Evolutionary conservation across 2,888 invertebrate species (phyloP).

Genomic region (Mylabris sibirica): DNA sequence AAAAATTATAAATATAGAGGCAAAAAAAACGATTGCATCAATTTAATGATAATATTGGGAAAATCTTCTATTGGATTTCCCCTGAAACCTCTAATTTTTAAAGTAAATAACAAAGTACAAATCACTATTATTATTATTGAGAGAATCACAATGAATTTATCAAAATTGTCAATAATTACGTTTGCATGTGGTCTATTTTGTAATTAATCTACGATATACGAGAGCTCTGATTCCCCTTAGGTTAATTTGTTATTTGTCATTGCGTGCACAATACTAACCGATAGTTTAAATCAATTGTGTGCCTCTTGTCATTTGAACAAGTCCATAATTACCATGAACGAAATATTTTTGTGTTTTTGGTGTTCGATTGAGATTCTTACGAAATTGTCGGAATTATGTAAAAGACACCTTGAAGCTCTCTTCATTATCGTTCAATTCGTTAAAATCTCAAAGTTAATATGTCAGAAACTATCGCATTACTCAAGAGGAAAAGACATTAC

Average conservation of each 20-base stretch:
- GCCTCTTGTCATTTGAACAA: neutral
- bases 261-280: conserved; percentile 25
- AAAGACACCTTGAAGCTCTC: neutral
- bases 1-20: neutral
- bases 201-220: conserved; percentile 32
- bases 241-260: conserved; percentile 32
- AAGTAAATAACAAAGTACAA: neutral
- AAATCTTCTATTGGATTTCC: neutral
- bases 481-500: conserved; percentile 8
- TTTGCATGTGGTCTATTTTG: conserved; percentile 24
- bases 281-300: conserved; percentile 22
- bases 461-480: conserved; percentile 6
- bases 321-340: neutral
- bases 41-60: neutral
- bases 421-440: neutral
- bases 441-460: neutral
- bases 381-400: neutral
- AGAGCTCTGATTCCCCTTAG: conserved; percentile 30
- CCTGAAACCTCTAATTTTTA: too few relatives aligned
- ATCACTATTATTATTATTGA: neutral
- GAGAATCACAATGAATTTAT: conserved; percentile 13
- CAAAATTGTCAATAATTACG: conserved; percentile 25
- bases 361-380: neutral
- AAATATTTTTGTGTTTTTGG: neutral
- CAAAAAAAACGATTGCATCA: neutral